Evolutionary conservation across 2,888 invertebrate species (phyloP), one percentile per base, ranked within the genome.

Genomic region (Rotaria socialis): DNA sequence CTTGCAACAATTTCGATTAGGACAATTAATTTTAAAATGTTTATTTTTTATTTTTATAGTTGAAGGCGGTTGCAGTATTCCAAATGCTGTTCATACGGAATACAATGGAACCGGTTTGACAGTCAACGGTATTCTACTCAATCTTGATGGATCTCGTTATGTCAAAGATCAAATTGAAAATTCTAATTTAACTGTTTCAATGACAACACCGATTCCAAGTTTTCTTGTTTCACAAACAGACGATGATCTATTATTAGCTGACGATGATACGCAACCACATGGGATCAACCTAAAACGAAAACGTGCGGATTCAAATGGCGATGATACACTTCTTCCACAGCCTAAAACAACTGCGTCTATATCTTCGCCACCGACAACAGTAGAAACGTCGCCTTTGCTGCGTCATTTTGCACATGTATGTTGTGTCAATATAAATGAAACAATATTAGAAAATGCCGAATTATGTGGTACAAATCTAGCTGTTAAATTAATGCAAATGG

Each of bases 31-130:
- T 55, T 55, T 4, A 4, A 50, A 35, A 35, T 35, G 35, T 35
- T 35, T 35, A 35, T 35, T 52, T 11, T 52, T 52, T 27, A 4
- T 27, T 27, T 27, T 67, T 22, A 75, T 80, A 52, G n/a, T 87
- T 22, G 85, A 85, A 50, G 87, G 85, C 27, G 87, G 87, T 35
- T 87, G 87, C 58, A 87, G 87, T 85, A 84, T 85, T n/a, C 87
- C 87, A 1, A 87, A 85, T 58, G 86, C 74, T 56, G 85, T 86
- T 41, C 67, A 27, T 19, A 85, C 86, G 3, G 19, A 43, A 35
- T 52, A 85, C 10, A 11, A 41, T 50, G 85, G 85, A 47, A 86
- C 85, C 22, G 47, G 56, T 41, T 75, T 86, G 14, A 84, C 75
- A 16, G 14, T 86, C 1, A 85, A 86, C 41, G 86, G 86, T 47